Percentiles rank a stretch among this genome's conserved stretches.
Conservation (phyloP, 1,140 invertebrate species). For the Chlorops oryzae region DNA sequence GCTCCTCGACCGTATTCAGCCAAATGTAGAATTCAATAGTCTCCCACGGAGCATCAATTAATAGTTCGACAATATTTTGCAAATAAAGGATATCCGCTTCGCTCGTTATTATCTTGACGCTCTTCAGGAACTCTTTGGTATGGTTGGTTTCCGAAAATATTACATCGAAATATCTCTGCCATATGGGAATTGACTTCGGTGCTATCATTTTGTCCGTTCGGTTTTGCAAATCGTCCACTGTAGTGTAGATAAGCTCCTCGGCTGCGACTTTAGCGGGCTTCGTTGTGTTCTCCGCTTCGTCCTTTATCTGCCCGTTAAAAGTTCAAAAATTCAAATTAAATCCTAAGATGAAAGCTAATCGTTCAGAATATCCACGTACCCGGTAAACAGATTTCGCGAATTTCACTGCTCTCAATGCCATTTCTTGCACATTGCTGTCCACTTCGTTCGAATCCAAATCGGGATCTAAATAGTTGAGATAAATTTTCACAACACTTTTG, state of each 20-base stretch:
- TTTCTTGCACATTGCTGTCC: slow-evolving; percentile 47
- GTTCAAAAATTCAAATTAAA: neutral
- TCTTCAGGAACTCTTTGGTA: slow-evolving; percentile 49
- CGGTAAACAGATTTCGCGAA: slow-evolving; percentile 51
- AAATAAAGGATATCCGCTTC: slow-evolving; percentile 59
- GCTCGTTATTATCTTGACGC: slow-evolving; percentile 53
- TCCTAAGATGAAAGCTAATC: neutral
- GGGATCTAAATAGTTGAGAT: slow-evolving; percentile 47
- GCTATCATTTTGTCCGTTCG: slow-evolving; percentile 55
- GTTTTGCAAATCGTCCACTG: slow-evolving; percentile 56
- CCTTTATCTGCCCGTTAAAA: slow-evolving; percentile 46
- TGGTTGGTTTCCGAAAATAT: slow-evolving; percentile 53
- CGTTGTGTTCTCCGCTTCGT: slow-evolving; percentile 50
- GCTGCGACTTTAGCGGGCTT: slow-evolving; percentile 49
- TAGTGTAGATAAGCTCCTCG: slow-evolving; percentile 54
- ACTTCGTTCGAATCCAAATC: slow-evolving; percentile 40
- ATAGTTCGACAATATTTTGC: slow-evolving; percentile 52
- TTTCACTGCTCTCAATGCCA: slow-evolving; percentile 50
- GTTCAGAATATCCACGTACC: slow-evolving; percentile 39
- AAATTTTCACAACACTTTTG: slow-evolving; percentile 47
- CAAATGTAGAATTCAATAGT: slow-evolving; percentile 62
- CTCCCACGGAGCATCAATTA: slow-evolving; percentile 51
- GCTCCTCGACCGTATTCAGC: slow-evolving; percentile 60
- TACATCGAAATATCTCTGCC: slow-evolving; percentile 57
- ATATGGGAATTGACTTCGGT: slow-evolving; percentile 53